phyloP scores from a whole-genome alignment of 1,140 invertebrate genomes.

The Pseudomyrmex flavicornis region DNA sequence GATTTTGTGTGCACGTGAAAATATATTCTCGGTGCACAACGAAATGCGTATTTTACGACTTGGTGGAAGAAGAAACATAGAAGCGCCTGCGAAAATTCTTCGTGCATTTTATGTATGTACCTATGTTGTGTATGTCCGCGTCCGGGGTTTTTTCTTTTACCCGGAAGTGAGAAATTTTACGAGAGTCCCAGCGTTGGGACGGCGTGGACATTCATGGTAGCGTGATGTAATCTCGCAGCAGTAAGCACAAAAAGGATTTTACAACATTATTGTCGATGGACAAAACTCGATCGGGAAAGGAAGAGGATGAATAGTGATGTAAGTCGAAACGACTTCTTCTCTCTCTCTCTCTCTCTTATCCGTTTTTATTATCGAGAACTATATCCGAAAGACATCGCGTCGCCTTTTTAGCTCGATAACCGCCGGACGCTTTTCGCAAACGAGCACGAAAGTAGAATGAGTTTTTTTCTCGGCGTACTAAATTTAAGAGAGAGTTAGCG shows the following conservation, averaged over 20 bases:
- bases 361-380: slow-evolving; percentile 36
- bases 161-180: slow-evolving; percentile 46
- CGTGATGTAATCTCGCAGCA: slow-evolving; percentile 34
- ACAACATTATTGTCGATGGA: slow-evolving; percentile 25
- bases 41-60: not conserved
- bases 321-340: slow-evolving; percentile 11
- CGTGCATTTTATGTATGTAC: not conserved
- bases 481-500: not conserved
- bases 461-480: not conserved
- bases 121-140: not conserved
- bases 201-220: slow-evolving; percentile 13
- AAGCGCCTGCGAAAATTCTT: not conserved
- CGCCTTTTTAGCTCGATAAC: slow-evolving; percentile 27
- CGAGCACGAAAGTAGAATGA: slow-evolving; percentile 24
- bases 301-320: too few species aligned
- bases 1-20: not conserved
- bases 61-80: slow-evolving; percentile 6
- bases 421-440: slow-evolving; percentile 17
- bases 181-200: slow-evolving; percentile 16
- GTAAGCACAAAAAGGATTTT: slow-evolving; percentile 43
- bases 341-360: not conserved
- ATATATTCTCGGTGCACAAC: not conserved
- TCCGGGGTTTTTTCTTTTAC: not conserved
- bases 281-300: slow-evolving; percentile 30
- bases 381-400: slow-evolving; percentile 30